Base-by-base conservation (phyloP, 2,113 vertebrate species). In the Chloebia gouldiae region DNA sequence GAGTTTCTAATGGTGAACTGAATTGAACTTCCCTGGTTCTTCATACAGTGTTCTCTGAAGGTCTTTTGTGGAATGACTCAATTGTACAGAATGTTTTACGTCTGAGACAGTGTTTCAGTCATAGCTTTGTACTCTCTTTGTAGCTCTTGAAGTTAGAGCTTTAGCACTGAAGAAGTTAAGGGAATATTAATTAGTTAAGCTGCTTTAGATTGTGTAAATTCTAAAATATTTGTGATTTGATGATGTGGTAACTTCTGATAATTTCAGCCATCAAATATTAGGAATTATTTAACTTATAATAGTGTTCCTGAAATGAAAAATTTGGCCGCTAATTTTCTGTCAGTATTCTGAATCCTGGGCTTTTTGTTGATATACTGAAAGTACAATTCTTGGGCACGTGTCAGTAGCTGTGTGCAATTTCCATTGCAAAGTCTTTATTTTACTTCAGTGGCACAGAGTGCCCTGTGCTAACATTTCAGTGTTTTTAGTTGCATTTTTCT, bases 361-460 rank as follows among this genome's bases (percentile, higher is more conserved):
- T 80, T 85, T 86, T 91, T 83, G 44, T 56, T 24, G 11, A 18
- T 78, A 42, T 21, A 33, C 28, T 20, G 14, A 39, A 77, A 71
- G 76, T 66, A 57, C 28, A 69, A 24, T 56, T 94, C 30, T 56
- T 59, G 44, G 79, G 31, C 19, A 65, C 51, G 69, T n/a, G 31
- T 92, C 64, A 78, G 45, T 60, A 81, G 47, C 83, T 68, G 47
- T 81, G 44, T 84, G 51, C 51, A 27, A 64, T 81, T 93, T 75
- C 64, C 76, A 68, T 10, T 17, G 8, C 72, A 45, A 20, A 78
- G 42, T 30, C 40, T 19, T 77, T 88, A 51, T 60, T 95, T 88
- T 20, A 50, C 33, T 90, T 60, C 0, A 3, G 27, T 66, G 88
- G 33, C 3, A 1, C 20, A 2, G 22, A 10, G 19, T 31, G 39